Evolutionary conservation across 2,113 vertebrate species (phyloP).

Genomic region (Peromyscus maniculatus): DNA sequence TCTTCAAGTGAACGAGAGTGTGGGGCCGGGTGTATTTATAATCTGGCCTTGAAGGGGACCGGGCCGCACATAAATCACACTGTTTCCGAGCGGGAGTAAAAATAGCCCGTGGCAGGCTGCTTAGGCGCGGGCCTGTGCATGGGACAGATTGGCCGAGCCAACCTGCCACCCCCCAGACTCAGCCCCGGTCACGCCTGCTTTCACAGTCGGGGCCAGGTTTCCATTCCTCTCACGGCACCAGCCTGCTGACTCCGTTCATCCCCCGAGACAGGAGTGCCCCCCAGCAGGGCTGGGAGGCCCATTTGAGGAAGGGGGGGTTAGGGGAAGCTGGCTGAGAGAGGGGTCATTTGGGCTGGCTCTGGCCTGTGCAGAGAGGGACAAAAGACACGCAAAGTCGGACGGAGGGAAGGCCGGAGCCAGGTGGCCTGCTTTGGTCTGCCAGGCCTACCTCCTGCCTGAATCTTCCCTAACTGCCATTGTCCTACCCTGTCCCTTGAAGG

Average conservation of each 20-base stretch:
- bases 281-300: neutral
- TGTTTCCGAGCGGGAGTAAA: constrained; percentile 75
- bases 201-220: neutral
- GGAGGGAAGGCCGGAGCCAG: neutral
- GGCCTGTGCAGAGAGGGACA: neutral
- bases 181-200: neutral
- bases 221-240: neutral
- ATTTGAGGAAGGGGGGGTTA: neutral
- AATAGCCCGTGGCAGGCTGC: constrained; percentile 78
- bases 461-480: neutral
- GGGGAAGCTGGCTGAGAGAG: neutral
- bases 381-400: neutral
- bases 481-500: neutral
- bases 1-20: neutral
- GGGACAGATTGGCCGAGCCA: neutral
- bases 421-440: neutral
- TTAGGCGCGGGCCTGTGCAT: neutral
- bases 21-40: constrained; percentile 80
- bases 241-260: neutral
- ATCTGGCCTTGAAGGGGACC: constrained; percentile 57
- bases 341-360: neutral
- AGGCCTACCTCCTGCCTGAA: no score
- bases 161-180: neutral
- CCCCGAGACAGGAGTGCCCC: neutral
- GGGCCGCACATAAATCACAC: constrained; percentile 79